Evolutionary conservation across 2,797 vertebrate genomes (phyloP), one percentile per base, ranked within the genome.

Genomic region (Phoebastria nigripes): DNA sequence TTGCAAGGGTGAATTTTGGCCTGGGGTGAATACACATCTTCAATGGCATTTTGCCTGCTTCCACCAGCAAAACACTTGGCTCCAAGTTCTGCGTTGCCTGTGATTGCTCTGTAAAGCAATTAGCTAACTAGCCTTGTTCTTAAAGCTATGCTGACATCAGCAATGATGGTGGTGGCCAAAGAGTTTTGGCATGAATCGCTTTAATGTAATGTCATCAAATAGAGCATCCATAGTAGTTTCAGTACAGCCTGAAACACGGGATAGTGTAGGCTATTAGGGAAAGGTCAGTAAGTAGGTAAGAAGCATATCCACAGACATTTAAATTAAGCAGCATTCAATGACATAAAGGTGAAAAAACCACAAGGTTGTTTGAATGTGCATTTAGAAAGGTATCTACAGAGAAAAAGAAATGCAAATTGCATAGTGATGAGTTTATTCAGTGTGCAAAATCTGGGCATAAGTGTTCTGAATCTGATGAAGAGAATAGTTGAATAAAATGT

Each of bases 61-160:
- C 79, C 47, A 78, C 93, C 82, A 88, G 87, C 93, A 79, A 85
- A 92, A 49, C 70, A 35, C 62, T 97, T 94, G 93, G 97, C 92
- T 96, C 56, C 39, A 22, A 42, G 54, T 44, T 71, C 87, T 61
- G 65, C 14, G 4, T 72, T 94, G 76, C 79, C 65, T 35, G 20
- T 89, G 94, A 55, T 55, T 65, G 46, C 92, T 92, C 94, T 91
- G 93, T 79, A 46, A 91, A 94, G 92, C 89, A 95, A 97, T 97
- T 96, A 96, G 93, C 93, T 97, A 97, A 97, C 97, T 96, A 94
- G 87, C 85, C 89, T 83, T 96, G 87, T 87, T 93, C 92, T 88
- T 74, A 51, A 91, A 89, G 87, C 82, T 33, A 10, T 31, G 96
- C 95, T 96, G 96, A 97, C 89, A 93, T 95, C 97, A 97, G 96